Base-by-base conservation (phyloP, 2,797 vertebrate genomes). In the Sebastes umbrosus region DNA sequence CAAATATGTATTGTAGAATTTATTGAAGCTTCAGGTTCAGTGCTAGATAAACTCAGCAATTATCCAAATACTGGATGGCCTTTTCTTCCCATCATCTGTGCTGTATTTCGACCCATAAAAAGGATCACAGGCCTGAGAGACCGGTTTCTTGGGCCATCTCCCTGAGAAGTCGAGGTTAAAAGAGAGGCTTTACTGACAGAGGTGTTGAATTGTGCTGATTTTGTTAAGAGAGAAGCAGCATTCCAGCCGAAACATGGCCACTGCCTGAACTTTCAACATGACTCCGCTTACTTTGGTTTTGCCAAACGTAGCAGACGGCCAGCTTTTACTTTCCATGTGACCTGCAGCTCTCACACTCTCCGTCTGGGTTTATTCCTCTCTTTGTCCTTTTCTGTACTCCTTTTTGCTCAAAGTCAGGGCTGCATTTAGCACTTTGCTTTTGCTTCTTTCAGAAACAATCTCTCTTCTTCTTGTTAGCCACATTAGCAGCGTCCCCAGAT, bases 231-330 rank as follows among this genome's bases (percentile, higher is more conserved):
- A 55, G 70, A 57, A 54, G 57, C 55, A 27, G n/a, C 59, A 29
- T 63, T 88, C 86, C 83, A 85, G 85, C 32, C 34, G 32, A 84
- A 70, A 76, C 73, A 39, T 50, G 69, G 81, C 74, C 79, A 66
- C 58, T 55, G 71, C 64, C 75, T 88, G 75, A 78, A 82, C 72
- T 69, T 81, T 87, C 57, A 86, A 59, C 80, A 75, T 80, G 32
- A 83, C 72, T 87, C 59, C 4, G 32, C 55, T 75, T 79, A 54
- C 24, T 68, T 60, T 20, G 65, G 24, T 91, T 32, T 58, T 58
- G 67, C 67, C 63, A 71, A 55, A 32, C 75, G 18, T 12, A 70
- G 74, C 73, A 62, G 54, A 32, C 55, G 8, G 79, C 46, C 55
- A 63, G 50, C 27, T 66, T 89, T 57, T 79, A 27, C 27, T 77